Evolutionary conservation across 2,113 vertebrate genomes (phyloP).

Genomic region (Gymnarchus niloticus): DNA sequence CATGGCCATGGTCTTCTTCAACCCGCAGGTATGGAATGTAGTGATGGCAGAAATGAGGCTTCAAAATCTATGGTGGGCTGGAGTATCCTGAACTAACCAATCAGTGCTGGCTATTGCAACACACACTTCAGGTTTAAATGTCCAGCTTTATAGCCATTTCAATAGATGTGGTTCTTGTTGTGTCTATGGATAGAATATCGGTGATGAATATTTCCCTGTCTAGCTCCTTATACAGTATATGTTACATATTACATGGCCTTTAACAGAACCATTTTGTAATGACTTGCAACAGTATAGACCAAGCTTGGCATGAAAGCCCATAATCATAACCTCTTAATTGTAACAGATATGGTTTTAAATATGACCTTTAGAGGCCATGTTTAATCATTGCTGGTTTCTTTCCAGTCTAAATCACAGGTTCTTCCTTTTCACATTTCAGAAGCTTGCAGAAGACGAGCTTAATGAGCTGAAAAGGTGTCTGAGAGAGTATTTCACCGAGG

Average conservation of each 20-base stretch:
- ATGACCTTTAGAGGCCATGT: background rate
- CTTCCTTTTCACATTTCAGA: conserved; percentile 55
- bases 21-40: conserved; percentile 79
- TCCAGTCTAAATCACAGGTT: background rate
- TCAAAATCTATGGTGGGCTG: no score
- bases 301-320: background rate
- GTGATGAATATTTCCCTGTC: background rate
- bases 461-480: conserved; percentile 68
- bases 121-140: background rate
- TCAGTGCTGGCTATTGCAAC: no score
- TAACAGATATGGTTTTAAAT: background rate
- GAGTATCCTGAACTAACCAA: no score
- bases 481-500: conserved; percentile 72
- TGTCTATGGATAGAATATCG: background rate
- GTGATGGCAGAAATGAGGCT: no score
- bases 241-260: background rate
- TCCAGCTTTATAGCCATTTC: background rate
- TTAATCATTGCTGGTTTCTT: background rate
- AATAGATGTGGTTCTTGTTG: background rate
- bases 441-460: conserved; percentile 72
- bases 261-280: background rate
- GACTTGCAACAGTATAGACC: background rate
- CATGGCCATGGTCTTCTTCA: conserved; percentile 88
- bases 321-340: background rate
- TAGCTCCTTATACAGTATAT: background rate